Evolutionary conservation across 2,797 vertebrate species (phyloP), one percentile per base, ranked within the genome.

Genomic region (Rhinatrema bivittatum): DNA sequence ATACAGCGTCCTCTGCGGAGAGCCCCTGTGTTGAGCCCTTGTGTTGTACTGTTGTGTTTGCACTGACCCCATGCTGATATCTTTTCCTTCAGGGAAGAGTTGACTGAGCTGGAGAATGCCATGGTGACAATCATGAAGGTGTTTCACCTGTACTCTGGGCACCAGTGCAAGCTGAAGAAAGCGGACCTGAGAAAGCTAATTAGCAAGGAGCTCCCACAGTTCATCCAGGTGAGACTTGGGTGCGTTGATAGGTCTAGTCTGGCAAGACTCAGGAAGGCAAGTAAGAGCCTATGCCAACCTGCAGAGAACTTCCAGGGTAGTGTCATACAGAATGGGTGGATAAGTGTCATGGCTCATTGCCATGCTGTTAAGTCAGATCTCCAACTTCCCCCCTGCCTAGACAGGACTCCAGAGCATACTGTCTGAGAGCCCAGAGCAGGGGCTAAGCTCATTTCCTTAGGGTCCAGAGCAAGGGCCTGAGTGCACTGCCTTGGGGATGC

Each of bases 131-230:
- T 82, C 13, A 78, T 87, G 26, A 20, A 13, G 4, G 60, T 74
- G 27, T 86, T 88, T 47, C 71, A 85, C 60, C 80, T 77, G 39
- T 85, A 85, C 48, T 77, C 78, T 0, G 67, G 77, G 16, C 39
- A 76, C 4, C 70, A 72, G 29, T 72, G 74, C 56, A 80, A 74
- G 22, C 62, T 86, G 57, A 81, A 48, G 65, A 85, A 83, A 54
- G 50, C 62, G 3, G 76, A 82, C 28, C 76, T 85, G 6, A 87
- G 82, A 53, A 60, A 47, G 1, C 71, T 86, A 3, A 81, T 85
- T 34, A 78, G 82, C 57, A 74, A 80, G 6, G 81, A 85, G 57
- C 78, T 86, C 78, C 62, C 32, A 28, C 59, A 77, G 32, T 87
- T 85, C 53, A 75, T 83, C 9, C 45, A 56, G 64, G 85, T 79